Conservation (phyloP, 2,888 invertebrate species). For the Zaprionus lineosus region DNA sequence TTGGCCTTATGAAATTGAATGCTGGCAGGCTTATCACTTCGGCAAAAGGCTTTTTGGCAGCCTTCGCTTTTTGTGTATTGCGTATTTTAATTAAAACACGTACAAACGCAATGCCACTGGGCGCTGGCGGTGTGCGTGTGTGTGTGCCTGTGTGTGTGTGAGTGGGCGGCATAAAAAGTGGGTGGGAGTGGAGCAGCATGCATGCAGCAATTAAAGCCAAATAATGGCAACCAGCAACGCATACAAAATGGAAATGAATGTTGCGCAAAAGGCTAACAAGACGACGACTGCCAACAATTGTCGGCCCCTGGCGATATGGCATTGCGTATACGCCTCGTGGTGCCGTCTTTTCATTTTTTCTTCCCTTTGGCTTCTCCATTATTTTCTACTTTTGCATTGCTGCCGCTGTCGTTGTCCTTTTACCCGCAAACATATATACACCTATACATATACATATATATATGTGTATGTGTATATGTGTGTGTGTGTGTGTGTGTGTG, state of each 20-base stretch:
- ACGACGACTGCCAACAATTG: constrained; percentile 34
- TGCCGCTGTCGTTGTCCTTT: constrained; percentile 26
- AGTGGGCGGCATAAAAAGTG: not conserved
- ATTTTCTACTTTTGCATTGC: constrained; percentile 63
- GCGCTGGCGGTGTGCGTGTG: not conserved
- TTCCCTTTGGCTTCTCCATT: constrained; percentile 27
- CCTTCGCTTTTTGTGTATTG: constrained; percentile 27
- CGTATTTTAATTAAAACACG: constrained; percentile 74
- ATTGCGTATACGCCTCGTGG: constrained; percentile 68
- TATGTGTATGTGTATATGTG: too few relatives aligned
- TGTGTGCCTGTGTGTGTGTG: not conserved
- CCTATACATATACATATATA: too few relatives aligned
- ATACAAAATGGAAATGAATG: constrained; percentile 74
- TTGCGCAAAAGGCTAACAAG: constrained; percentile 69
- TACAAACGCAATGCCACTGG: constrained; percentile 34
- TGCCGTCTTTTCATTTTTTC: constrained; percentile 14
- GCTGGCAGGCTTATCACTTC: constrained; percentile 57
- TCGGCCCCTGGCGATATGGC: constrained; percentile 35
- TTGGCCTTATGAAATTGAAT: constrained; percentile 56
- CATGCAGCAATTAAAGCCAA: constrained; percentile 76
- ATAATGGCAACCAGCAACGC: constrained; percentile 74
- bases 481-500: too few relatives aligned
- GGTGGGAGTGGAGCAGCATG: constrained; percentile 34
- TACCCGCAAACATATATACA: too few relatives aligned
- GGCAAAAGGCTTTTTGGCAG: constrained; percentile 14